Evolutionary conservation across 2,113 vertebrate species (phyloP).

Genomic region (Geococcyx californianus): DNA sequence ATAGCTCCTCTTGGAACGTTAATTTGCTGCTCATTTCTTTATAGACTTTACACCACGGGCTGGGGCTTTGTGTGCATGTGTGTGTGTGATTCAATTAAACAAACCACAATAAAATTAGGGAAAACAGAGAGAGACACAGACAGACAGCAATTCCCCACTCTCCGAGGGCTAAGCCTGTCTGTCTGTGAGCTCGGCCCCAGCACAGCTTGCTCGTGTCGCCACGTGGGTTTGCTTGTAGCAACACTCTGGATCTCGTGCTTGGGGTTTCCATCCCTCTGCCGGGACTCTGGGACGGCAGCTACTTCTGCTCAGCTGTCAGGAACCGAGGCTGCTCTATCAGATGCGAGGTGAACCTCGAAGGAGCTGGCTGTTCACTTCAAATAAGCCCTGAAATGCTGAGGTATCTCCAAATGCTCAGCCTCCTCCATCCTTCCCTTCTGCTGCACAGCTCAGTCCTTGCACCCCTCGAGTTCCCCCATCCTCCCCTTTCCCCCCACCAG

Average conservation of each 20-base stretch:
- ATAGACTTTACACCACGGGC: neutral
- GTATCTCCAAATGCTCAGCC: neutral
- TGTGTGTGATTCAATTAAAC: constrained; percentile 56
- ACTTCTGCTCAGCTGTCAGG: neutral
- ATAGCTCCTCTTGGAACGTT: neutral
- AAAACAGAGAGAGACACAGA: constrained; percentile 18
- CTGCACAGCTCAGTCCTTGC: neutral
- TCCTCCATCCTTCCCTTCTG: neutral
- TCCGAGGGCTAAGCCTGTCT: neutral
- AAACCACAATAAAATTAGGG: constrained; percentile 61
- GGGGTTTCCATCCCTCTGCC: neutral
- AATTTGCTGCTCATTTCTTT: constrained; percentile 3
- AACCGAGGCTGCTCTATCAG: neutral
- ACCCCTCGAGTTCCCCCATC: neutral
- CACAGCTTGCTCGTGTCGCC: neutral
- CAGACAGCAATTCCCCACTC: constrained; percentile 16
- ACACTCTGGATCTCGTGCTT: neutral
- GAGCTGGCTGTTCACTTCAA: neutral
- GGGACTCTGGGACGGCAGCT: neutral
- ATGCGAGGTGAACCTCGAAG: neutral
- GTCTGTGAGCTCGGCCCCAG: neutral
- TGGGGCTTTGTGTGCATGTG: constrained; percentile 49
- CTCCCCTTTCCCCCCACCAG: neutral
- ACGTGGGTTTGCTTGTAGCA: neutral
- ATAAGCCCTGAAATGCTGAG: neutral